Percentiles rank a stretch among this genome's conserved stretches.
phyloP scores from a whole-genome alignment of 2,113 vertebrate species.

The Poecilia latipinna region DNA sequence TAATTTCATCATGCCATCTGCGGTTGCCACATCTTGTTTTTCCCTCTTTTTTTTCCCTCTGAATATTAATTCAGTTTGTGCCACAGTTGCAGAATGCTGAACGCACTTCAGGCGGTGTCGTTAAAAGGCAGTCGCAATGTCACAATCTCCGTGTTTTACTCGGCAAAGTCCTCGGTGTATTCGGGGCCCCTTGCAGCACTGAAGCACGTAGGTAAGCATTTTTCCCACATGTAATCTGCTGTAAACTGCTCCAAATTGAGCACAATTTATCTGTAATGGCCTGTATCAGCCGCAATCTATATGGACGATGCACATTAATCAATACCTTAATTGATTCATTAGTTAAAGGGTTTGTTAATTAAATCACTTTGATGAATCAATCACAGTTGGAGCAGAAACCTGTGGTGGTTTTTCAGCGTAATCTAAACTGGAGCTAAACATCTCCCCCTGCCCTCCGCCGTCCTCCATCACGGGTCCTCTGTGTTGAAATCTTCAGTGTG shows the following conservation, averaged over 20 bases:
- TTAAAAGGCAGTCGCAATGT: slow-evolving; percentile 30
- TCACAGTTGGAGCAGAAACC: slow-evolving; percentile 52
- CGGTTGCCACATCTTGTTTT: background rate
- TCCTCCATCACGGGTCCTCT: slow-evolving; percentile 32
- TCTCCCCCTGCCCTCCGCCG: slow-evolving; percentile 32
- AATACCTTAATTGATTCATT: slow-evolving; percentile 72
- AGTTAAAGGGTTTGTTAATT: slow-evolving; percentile 70
- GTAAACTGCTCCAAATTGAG: slow-evolving; percentile 55
- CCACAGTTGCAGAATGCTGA: slow-evolving; percentile 31
- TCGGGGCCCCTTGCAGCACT: slow-evolving; percentile 35
- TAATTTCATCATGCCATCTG: slow-evolving; percentile 39
- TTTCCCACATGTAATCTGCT: slow-evolving; percentile 50
- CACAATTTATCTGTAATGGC: slow-evolving; percentile 63
- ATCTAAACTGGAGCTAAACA: slow-evolving; percentile 45
- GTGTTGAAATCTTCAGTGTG: slow-evolving; percentile 30
- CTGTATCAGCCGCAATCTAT: slow-evolving; percentile 64
- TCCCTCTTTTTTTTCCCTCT: background rate
- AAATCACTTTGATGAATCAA: slow-evolving; percentile 68
- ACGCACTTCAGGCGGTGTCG: slow-evolving; percentile 6
- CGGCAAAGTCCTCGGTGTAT: slow-evolving; percentile 48
- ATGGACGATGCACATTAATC: slow-evolving; percentile 60
- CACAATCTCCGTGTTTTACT: slow-evolving; percentile 40
- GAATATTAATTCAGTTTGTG: slow-evolving; percentile 36
- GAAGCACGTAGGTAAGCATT: slow-evolving; percentile 32
- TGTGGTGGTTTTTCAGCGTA: slow-evolving; percentile 47